Conservation (phyloP, 1,140 invertebrate genomes). For the Adoxophyes honmai region DNA sequence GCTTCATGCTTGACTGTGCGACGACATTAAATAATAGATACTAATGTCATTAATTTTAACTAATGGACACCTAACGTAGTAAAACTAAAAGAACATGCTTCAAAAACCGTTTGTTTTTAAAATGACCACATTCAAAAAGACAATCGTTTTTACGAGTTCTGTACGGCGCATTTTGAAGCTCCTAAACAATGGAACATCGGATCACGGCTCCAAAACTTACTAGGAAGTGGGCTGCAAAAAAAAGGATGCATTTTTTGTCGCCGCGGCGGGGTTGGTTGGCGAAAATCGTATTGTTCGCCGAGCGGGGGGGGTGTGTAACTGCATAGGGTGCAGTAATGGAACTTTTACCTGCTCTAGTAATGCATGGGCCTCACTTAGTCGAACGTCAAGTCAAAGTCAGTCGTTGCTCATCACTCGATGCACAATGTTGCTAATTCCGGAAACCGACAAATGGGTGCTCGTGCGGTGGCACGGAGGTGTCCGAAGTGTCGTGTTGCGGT, state of each 20-base stretch:
- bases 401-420: not conserved
- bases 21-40: too few species aligned
- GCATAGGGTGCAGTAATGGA: slow-evolving; percentile 63
- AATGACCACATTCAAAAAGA: too few species aligned
- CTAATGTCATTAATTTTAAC: too few species aligned
- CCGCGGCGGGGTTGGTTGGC: slow-evolving; percentile 37
- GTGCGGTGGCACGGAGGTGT: slow-evolving; percentile 45
- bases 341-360: slow-evolving; percentile 55
- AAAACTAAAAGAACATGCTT: too few species aligned
- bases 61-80: too few species aligned
- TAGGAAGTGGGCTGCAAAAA: slow-evolving; percentile 61
- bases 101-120: too few species aligned
- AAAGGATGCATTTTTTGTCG: slow-evolving; percentile 61
- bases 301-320: slow-evolving; percentile 34
- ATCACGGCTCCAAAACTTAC: slow-evolving; percentile 43
- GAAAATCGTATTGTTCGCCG: slow-evolving; percentile 58
- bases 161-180: not conserved
- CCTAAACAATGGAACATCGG: slow-evolving; percentile 27
- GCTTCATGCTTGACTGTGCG: too few species aligned
- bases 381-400: not conserved
- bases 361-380: too few species aligned
- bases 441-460: slow-evolving; percentile 46
- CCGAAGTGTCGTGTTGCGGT: slow-evolving; percentile 29
- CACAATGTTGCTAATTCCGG: slow-evolving; percentile 32
- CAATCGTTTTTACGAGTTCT: not conserved